These are phyloP conservation scores for Lamproptera curius DNA, from an alignment of 2,888 invertebrate genomes.

Conservation along the genomic window DNA sequence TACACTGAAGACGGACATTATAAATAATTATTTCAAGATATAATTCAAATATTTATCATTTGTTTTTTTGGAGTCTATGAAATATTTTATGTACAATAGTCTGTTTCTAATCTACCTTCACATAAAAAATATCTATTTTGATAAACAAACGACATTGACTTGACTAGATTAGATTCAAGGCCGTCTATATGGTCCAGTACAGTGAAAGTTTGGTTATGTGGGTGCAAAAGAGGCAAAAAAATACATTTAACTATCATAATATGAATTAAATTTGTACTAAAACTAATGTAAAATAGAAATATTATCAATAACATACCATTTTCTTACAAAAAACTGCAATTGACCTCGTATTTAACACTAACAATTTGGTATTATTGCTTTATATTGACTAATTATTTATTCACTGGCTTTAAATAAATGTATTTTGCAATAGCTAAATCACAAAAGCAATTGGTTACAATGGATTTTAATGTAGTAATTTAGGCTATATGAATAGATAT, in stretches of 20 bases:
- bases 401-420: not conserved
- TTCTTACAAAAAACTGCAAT: conserved; percentile 9
- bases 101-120: conserved; percentile 26
- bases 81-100: no score
- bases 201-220: conserved; percentile 67
- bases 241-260: no score
- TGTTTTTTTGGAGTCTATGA: no score
- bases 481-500: conserved; percentile 36
- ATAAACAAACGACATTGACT: conserved; percentile 70
- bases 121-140: conserved; percentile 39
- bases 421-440: not conserved
- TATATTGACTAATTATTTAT: no score
- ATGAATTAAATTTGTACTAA: no score
- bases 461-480: conserved; percentile 24
- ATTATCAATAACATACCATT: conserved; percentile 12
- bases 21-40: no score
- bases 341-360: conserved; percentile 10
- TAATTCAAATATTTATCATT: no score
- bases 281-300: no score
- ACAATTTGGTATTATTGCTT: no score
- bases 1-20: no score
- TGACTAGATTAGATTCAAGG: conserved; percentile 76
- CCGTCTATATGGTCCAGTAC: conserved; percentile 60
- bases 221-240: no score
- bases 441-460: not conserved